Conservation (phyloP, 2,888 invertebrate species). For the Lacanobia wlatinum region DNA sequence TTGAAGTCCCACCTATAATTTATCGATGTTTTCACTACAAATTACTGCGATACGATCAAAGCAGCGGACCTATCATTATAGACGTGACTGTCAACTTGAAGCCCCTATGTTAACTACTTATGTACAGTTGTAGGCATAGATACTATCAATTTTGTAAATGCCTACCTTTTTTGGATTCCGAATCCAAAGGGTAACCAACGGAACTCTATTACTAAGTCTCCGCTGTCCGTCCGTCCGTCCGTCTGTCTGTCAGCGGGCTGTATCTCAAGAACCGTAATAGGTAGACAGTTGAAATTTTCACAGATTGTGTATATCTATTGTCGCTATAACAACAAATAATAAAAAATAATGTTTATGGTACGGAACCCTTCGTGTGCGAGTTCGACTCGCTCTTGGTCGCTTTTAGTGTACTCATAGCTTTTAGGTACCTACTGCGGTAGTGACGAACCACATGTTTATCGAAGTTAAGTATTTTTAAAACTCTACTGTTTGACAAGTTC, state of each 20-base stretch:
- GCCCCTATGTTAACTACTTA: background rate
- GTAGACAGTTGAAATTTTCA: too few relatives aligned
- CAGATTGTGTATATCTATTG: too few relatives aligned
- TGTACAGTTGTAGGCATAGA: slow-evolving; percentile 3
- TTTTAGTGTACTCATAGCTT: background rate
- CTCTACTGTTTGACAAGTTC: background rate
- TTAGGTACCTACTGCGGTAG: background rate
- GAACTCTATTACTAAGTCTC: too few relatives aligned
- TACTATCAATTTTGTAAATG: background rate
- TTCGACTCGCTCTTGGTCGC: too few relatives aligned
- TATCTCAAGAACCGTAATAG: too few relatives aligned
- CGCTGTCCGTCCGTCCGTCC: too few relatives aligned
- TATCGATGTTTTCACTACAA: slow-evolving; percentile 40
- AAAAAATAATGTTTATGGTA: too few relatives aligned
- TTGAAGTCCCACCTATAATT: slow-evolving; percentile 30
- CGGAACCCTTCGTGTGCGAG: too few relatives aligned
- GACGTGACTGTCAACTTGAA: slow-evolving; percentile 18
- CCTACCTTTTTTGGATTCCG: background rate
- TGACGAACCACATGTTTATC: background rate
- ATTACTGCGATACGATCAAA: slow-evolving; percentile 37
- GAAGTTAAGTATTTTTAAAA: background rate
- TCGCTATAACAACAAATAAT: too few relatives aligned
- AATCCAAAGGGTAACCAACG: too few relatives aligned
- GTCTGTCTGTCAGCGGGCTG: too few relatives aligned
- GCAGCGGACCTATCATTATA: slow-evolving; percentile 35